phyloP scores from a whole-genome alignment of 2,113 vertebrate genomes.

The Stegastes partitus region DNA sequence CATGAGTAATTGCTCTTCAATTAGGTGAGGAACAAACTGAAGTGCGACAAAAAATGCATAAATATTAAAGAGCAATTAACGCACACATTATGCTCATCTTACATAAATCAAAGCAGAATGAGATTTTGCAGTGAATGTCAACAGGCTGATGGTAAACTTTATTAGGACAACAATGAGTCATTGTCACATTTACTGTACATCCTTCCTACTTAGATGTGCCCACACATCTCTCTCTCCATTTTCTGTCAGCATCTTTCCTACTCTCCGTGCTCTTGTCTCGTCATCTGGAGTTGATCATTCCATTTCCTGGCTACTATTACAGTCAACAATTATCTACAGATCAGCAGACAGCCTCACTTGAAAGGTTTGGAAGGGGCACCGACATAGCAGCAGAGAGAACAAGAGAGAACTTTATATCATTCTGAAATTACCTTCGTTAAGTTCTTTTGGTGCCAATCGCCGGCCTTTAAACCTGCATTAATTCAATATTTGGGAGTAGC shows the following conservation, averaged over 20 bases:
- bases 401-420: slow-evolving; percentile 84
- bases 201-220: not conserved
- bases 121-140: not conserved
- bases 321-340: slow-evolving; percentile 92
- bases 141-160: not conserved
- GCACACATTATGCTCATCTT: not conserved
- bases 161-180: not conserved
- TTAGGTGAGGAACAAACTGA: slow-evolving; percentile 32
- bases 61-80: slow-evolving; percentile 26
- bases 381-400: slow-evolving; percentile 36
- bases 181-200: not conserved
- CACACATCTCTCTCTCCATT: not conserved
- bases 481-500: too few relatives aligned
- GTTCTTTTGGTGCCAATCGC: slow-evolving; percentile 37
- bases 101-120: slow-evolving; percentile 21
- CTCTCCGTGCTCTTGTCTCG: slow-evolving; percentile 51
- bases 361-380: slow-evolving; percentile 84
- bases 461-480: slow-evolving; percentile 9
- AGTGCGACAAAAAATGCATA: slow-evolving; percentile 24
- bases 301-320: slow-evolving; percentile 92
- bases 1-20: slow-evolving; percentile 42
- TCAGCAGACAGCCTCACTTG: slow-evolving; percentile 90
- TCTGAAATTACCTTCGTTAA: slow-evolving; percentile 77
- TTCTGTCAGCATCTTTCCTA: slow-evolving; percentile 16
- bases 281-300: slow-evolving; percentile 95